Conservation (phyloP, 2,797 vertebrate species). For the Hapalemur alaotrensis region DNA sequence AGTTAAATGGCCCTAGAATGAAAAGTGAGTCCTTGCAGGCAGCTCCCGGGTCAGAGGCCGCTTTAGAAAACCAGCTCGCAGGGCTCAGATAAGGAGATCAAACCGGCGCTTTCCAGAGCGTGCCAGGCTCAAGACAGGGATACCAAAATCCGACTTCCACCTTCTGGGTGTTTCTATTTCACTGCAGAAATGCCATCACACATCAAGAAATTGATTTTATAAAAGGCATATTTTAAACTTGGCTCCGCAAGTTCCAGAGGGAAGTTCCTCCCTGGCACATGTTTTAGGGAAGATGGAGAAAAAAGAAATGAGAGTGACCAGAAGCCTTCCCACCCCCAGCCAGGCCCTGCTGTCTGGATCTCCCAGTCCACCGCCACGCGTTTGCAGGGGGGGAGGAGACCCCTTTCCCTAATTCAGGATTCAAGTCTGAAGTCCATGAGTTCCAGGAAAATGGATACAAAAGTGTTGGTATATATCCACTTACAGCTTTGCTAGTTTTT, state of each 20-base stretch:
- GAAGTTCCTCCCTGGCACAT: neutral
- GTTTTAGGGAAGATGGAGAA: neutral
- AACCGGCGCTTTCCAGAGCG: neutral
- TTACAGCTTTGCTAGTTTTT: neutral
- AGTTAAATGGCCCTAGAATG: neutral
- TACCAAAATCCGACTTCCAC: neutral
- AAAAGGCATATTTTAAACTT: conserved; percentile 10
- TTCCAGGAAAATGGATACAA: neutral
- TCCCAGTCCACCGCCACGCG: neutral
- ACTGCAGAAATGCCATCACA: neutral
- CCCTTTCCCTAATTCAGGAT: neutral
- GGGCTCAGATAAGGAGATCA: neutral
- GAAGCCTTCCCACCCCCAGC: fast-evolving
- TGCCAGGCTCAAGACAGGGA: neutral
- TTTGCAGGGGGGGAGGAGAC: neutral
- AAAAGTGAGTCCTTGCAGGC: neutral
- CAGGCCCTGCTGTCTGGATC: neutral
- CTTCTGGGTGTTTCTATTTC: neutral
- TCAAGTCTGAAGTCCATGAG: neutral
- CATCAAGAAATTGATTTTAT: neutral
- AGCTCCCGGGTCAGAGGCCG: neutral
- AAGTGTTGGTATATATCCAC: neutral
- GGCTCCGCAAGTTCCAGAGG: neutral
- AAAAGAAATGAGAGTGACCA: neutral
- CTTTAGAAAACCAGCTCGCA: neutral